A percentile compares a stretch with the other conserved stretches of the same genome.
phyloP scores from a whole-genome alignment of 1,140 invertebrate genomes.

The Choristoneura fumiferana region DNA sequence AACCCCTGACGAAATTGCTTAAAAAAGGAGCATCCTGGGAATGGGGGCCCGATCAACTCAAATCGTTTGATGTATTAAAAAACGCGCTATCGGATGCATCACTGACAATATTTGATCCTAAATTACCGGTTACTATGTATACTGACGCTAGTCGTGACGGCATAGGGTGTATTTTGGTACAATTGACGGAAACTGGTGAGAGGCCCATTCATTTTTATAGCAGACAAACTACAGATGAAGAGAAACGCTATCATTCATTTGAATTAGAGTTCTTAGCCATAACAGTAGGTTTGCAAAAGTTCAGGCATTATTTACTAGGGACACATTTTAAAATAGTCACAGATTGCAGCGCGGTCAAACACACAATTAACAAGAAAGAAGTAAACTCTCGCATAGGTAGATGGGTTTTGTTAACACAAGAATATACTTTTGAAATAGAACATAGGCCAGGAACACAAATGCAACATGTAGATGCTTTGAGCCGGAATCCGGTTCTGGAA shows the following conservation, averaged over 20 bases:
- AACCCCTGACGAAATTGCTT: constrained; percentile 23
- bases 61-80: not conserved
- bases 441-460: constrained; percentile 30
- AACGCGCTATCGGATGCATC: not conserved
- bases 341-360: constrained; percentile 31
- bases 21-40: not conserved
- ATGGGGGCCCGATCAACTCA: not conserved
- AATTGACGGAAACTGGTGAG: constrained; percentile 19
- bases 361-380: constrained; percentile 26
- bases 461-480: constrained; percentile 50
- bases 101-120: constrained; percentile 17
- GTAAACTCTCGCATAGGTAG: constrained; percentile 25
- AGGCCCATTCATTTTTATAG: constrained; percentile 16
- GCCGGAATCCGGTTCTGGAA: constrained; percentile 28
- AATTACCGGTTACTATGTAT: not conserved
- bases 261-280: constrained; percentile 35
- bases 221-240: constrained; percentile 18
- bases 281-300: constrained; percentile 28
- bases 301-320: constrained; percentile 26
- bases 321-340: constrained; percentile 21
- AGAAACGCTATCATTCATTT: no score
- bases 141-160: constrained; percentile 20
- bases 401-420: constrained; percentile 29
- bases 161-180: constrained; percentile 22
- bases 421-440: constrained; percentile 28